A percentile compares a stretch with the other conserved stretches of the same genome.
These are phyloP conservation scores for Eristalis tenax DNA, from an alignment of 2,888 invertebrate species.

Conservation along the genomic window DNA sequence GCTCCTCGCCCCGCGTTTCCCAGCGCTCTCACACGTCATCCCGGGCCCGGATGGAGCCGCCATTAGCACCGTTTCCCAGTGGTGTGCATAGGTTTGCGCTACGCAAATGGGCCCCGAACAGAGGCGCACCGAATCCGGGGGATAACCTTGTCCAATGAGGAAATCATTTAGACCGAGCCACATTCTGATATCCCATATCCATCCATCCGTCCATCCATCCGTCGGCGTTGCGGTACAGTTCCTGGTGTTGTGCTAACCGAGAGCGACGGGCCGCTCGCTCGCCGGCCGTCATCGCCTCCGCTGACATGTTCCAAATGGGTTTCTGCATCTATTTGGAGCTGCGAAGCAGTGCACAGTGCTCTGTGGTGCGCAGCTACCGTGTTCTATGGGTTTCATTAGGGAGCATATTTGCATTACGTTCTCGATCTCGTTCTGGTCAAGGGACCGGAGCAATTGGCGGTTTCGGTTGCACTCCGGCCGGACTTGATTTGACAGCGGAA, in stretches of 20 bases:
- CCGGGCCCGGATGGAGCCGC: conserved; percentile 24
- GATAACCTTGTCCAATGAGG: conserved; percentile 70
- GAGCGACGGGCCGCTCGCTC: not conserved
- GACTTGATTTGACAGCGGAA: conserved; percentile 60
- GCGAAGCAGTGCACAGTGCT: not conserved
- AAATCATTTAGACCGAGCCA: conserved; percentile 62
- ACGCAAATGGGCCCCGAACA: conserved; percentile 61
- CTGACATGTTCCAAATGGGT: conserved; percentile 52
- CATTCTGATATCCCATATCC: conserved; percentile 60
- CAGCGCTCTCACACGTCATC: not conserved
- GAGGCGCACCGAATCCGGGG: conserved; percentile 13
- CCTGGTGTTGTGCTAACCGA: conserved; percentile 9
- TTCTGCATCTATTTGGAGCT: conserved; percentile 44
- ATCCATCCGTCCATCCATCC: conserved; percentile 28
- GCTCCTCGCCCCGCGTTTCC: not conserved
- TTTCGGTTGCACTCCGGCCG: conserved; percentile 22
- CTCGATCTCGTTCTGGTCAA: not conserved
- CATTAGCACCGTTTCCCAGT: conserved; percentile 64
- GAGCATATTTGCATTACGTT: conserved; percentile 21
- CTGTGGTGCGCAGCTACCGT: conserved; percentile 9
- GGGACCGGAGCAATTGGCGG: conserved; percentile 46
- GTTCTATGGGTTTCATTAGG: conserved; percentile 54
- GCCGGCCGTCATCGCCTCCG: conserved; percentile 20
- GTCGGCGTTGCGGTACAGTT: conserved; percentile 22
- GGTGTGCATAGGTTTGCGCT: conserved; percentile 43